Percentiles rank a stretch among this genome's conserved stretches.
Conservation (phyloP, 2,113 vertebrate genomes). For the Ceyx melanurus region DNA sequence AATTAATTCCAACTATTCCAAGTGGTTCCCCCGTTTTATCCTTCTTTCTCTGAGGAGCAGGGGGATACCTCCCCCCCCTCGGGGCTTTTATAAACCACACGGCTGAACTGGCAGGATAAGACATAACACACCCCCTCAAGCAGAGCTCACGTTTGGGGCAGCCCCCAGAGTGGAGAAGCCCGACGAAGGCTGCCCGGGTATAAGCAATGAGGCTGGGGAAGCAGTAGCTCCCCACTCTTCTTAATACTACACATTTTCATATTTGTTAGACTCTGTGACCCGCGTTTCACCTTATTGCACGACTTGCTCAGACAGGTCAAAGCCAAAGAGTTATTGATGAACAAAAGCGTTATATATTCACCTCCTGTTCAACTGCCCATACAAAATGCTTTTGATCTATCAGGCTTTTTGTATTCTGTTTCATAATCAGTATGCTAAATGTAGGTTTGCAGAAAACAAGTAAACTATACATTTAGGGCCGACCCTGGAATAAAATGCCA, state of each 20-base stretch:
- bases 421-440: constrained; percentile 70
- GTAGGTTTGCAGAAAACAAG: constrained; percentile 55
- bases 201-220: neutral
- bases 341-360: constrained; percentile 96
- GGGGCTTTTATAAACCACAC: neutral
- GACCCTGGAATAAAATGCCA: neutral
- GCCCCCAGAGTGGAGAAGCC: neutral
- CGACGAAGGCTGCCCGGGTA: neutral
- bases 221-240: neutral
- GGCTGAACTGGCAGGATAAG: neutral
- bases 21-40: neutral
- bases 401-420: constrained; percentile 71
- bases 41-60: neutral
- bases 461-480: constrained; percentile 42
- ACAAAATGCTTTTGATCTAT: constrained; percentile 81
- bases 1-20: neutral
- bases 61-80: neutral
- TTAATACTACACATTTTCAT: constrained; percentile 80
- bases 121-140: neutral
- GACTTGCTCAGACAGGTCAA: constrained; percentile 97
- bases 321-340: constrained; percentile 93
- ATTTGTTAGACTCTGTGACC: constrained; percentile 96
- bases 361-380: constrained; percentile 83
- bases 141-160: neutral
- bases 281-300: constrained; percentile 93